Conservation (phyloP, 2,113 vertebrate genomes). For the Sylvilagus bachmani region DNA sequence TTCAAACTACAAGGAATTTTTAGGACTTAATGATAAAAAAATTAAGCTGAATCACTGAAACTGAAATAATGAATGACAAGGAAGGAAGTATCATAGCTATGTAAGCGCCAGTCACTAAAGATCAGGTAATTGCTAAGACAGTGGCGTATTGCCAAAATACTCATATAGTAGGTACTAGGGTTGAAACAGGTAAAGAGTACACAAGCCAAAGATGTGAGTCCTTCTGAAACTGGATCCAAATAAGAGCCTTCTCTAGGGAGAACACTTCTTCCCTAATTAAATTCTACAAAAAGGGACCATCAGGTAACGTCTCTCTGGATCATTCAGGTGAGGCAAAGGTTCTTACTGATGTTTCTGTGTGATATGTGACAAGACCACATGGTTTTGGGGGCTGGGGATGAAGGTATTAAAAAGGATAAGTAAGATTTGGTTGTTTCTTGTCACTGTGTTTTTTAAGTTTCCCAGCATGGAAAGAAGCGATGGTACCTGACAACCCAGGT, state of each 20-base stretch:
- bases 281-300: constrained; percentile 14
- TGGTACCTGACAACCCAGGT: not conserved
- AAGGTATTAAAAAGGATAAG: not conserved
- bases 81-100: not conserved
- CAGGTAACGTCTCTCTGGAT: not conserved
- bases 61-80: not conserved
- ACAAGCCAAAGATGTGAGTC: not conserved
- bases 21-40: constrained; percentile 12
- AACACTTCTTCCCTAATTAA: not conserved
- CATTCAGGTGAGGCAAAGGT: not conserved
- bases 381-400: not conserved
- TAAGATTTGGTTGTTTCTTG: constrained; percentile 30
- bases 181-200: not conserved
- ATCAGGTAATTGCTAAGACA: not conserved
- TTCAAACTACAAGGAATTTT: not conserved
- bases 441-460: constrained; percentile 36
- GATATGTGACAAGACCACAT: not conserved
- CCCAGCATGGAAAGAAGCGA: not conserved
- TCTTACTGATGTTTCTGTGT: not conserved
- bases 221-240: not conserved
- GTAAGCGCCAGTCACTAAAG: not conserved
- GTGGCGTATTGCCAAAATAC: not conserved
- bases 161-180: not conserved
- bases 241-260: not conserved
- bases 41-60: constrained; percentile 30